Evolutionary conservation across 2,113 vertebrate species (phyloP).

Genomic region (Ia io): DNA sequence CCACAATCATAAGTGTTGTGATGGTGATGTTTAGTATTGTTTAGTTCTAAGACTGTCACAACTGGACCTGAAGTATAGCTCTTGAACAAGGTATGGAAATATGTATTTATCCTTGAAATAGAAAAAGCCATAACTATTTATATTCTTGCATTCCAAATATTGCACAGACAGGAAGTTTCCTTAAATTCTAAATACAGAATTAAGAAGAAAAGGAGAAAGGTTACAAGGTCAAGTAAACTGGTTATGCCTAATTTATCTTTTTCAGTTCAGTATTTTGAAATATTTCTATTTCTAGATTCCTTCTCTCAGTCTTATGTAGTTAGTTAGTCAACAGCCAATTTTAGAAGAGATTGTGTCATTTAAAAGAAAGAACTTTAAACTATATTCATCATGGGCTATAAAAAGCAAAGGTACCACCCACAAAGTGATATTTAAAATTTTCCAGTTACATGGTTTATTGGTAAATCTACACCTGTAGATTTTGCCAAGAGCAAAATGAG

Average conservation of each 20-base stretch:
- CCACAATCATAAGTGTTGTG: neutral
- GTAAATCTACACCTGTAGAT: neutral
- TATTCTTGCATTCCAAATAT: slow-evolving; percentile 38
- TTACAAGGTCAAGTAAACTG: neutral
- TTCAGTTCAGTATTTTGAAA: neutral
- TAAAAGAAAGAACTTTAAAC: slow-evolving; percentile 33
- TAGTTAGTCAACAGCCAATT: slow-evolving; percentile 49
- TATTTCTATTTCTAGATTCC: slow-evolving; percentile 26
- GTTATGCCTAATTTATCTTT: slow-evolving; percentile 30
- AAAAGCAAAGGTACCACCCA: slow-evolving; percentile 40
- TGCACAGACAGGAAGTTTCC: slow-evolving; percentile 49
- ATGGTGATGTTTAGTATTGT: neutral
- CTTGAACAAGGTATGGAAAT: slow-evolving; percentile 36
- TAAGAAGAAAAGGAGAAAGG: slow-evolving; percentile 32
- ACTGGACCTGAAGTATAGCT: slow-evolving; percentile 8
- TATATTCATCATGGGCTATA: neutral
- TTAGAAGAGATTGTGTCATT: slow-evolving; percentile 41
- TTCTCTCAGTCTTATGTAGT: neutral
- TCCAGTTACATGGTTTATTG: slow-evolving; percentile 41
- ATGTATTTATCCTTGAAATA: neutral
- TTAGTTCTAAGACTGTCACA: slow-evolving; percentile 38
- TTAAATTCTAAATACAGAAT: slow-evolving; percentile 56
- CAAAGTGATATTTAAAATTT: slow-evolving; percentile 56
- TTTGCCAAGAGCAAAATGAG: neutral
- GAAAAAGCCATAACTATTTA: neutral